Conservation (phyloP, 2,113 vertebrate species). For the Lepidothrix coronata region DNA sequence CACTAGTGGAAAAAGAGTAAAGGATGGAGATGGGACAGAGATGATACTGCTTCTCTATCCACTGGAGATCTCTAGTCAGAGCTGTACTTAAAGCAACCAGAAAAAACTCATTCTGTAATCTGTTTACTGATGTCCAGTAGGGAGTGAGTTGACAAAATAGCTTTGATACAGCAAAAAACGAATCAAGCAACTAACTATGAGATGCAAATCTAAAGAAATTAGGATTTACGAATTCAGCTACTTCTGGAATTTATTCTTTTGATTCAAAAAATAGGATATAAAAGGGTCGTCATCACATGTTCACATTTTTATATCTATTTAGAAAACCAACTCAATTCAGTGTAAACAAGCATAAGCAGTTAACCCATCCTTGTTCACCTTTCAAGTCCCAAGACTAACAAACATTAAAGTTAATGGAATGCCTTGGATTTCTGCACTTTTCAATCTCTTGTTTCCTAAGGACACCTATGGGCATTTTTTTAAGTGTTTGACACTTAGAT, state of each 20-base stretch:
- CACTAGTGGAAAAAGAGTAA: not conserved
- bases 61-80: not conserved
- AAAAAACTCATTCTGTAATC: not conserved
- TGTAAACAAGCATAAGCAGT: not conserved
- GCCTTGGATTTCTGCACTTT: not conserved
- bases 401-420: not conserved
- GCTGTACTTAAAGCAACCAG: not conserved
- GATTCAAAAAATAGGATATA: not conserved
- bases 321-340: not conserved
- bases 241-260: not conserved
- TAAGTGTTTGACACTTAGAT: not conserved
- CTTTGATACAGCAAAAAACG: not conserved
- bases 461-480: not conserved
- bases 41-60: not conserved
- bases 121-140: not conserved
- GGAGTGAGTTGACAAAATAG: not conserved
- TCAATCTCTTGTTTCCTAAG: not conserved
- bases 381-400: not conserved
- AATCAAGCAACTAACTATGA: not conserved
- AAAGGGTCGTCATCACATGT: not conserved
- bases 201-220: not conserved
- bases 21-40: not conserved
- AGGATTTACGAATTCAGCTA: not conserved
- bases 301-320: not conserved
- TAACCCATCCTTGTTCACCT: not conserved